phyloP scores from a whole-genome alignment of 1,140 invertebrate species.

The Akabosia matsudoensis region DNA sequence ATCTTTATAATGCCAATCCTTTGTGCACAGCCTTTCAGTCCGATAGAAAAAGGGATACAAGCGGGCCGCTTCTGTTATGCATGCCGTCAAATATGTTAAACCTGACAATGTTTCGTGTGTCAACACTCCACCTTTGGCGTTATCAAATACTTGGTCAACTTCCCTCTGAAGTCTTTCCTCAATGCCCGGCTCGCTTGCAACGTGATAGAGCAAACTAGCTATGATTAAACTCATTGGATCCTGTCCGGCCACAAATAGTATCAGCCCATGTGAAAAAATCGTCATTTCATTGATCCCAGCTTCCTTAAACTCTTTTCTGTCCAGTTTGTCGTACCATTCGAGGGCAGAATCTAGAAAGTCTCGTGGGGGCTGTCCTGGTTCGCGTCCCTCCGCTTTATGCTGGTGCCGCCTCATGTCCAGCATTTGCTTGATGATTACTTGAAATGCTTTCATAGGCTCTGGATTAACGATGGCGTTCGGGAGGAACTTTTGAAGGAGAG shows the following conservation, averaged over 20 bases:
- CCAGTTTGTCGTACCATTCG: conserved; percentile 3
- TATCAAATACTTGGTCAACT: conserved; percentile 39
- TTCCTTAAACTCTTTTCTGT: background rate
- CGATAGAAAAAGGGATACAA: conserved; percentile 59
- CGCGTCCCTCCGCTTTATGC: conserved; percentile 37
- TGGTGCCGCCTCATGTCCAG: background rate
- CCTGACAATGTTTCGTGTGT: conserved; percentile 40
- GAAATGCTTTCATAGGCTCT: background rate
- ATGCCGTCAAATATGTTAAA: conserved; percentile 43
- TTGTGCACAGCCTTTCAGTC: conserved; percentile 54
- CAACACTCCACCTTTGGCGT: conserved; percentile 37
- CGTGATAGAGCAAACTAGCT: conserved; percentile 34
- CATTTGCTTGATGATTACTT: background rate
- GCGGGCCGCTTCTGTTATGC: conserved; percentile 55
- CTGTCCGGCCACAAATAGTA: conserved; percentile 47
- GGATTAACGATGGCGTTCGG: conserved; percentile 11
- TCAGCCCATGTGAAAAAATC: conserved; percentile 40
- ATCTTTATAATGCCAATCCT: conserved; percentile 48
- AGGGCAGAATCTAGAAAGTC: conserved; percentile 40
- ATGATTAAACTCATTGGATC: conserved; percentile 43
- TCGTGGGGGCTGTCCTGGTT: conserved; percentile 42
- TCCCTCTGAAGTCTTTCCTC: conserved; percentile 46
- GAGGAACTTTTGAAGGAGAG: background rate
- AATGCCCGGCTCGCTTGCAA: conserved; percentile 41
- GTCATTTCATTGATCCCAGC: conserved; percentile 33